Evolutionary conservation across 2,113 vertebrate species (phyloP).

Genomic region (Antennarius striatus): DNA sequence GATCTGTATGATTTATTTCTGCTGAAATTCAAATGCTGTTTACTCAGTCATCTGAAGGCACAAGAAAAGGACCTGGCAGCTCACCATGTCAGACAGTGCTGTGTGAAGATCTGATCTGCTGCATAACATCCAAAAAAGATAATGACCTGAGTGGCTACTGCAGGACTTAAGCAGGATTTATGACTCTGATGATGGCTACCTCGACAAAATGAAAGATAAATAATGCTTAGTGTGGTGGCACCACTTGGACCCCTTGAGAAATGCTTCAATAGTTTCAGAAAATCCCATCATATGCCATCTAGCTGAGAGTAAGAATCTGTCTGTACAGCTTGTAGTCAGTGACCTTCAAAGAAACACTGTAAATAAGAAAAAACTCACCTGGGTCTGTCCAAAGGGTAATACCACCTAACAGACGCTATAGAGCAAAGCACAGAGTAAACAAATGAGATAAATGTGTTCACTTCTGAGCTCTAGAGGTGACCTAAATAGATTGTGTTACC

Average conservation of each 20-base stretch:
- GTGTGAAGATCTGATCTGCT: conserved; percentile 20
- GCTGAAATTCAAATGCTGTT: conserved; percentile 20
- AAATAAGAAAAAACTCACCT: too few species aligned
- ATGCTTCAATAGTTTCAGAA: background rate
- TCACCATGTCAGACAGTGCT: conserved; percentile 7
- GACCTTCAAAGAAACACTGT: too few species aligned
- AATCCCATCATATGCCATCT: too few species aligned
- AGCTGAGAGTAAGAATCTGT: too few species aligned
- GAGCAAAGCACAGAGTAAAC: too few species aligned
- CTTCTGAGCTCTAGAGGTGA: too few species aligned
- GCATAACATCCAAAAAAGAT: conserved; percentile 13
- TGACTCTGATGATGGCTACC: conserved; percentile 10
- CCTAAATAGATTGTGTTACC: too few species aligned
- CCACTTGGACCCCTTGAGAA: too few species aligned
- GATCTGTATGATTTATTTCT: conserved; percentile 5
- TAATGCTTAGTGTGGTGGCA: background rate
- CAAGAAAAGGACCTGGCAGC: conserved; percentile 24
- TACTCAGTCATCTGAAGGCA: conserved; percentile 49
- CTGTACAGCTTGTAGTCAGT: too few species aligned
- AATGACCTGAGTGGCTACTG: conserved; percentile 13
- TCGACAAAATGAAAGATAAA: background rate
- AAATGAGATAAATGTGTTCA: too few species aligned
- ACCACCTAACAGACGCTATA: too few species aligned
- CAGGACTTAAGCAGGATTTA: conserved; percentile 3
- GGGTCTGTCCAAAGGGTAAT: too few species aligned